Evolutionary conservation across 1,140 invertebrate species (phyloP).

Genomic region (Drosophila serrata): DNA sequence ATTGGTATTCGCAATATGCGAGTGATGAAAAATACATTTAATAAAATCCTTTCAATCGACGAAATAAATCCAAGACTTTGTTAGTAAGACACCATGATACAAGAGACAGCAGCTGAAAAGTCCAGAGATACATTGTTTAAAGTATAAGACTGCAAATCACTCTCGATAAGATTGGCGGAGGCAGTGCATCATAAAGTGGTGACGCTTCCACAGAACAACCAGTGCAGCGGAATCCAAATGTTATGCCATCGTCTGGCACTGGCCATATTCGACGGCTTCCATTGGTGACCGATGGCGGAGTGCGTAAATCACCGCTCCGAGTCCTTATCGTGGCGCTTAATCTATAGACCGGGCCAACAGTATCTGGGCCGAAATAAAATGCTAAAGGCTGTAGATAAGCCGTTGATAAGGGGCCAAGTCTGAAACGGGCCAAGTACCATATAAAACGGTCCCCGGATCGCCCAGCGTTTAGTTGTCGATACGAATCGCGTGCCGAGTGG

Average conservation of each 20-base stretch:
- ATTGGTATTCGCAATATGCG: too few species aligned
- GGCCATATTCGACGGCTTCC: slow-evolving; percentile 8
- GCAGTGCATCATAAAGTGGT: slow-evolving; percentile 24
- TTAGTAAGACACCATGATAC: neutral
- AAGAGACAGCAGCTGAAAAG: neutral
- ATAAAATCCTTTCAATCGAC: neutral
- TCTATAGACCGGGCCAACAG: slow-evolving; percentile 51
- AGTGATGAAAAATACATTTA: neutral
- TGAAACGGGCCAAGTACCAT: slow-evolving; percentile 28
- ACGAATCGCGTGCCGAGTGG: slow-evolving; percentile 43
- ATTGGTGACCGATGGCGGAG: slow-evolving; percentile 31
- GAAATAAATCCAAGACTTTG: neutral
- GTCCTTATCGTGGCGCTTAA: slow-evolving; percentile 58
- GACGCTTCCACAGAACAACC: slow-evolving; percentile 7
- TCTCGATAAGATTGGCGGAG: slow-evolving; percentile 31
- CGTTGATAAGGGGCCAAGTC: slow-evolving; percentile 36
- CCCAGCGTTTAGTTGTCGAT: slow-evolving; percentile 49
- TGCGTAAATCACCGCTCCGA: slow-evolving; percentile 61
- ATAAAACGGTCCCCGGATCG: slow-evolving; percentile 49
- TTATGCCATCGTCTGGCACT: slow-evolving; percentile 29
- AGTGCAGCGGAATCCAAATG: slow-evolving; percentile 20
- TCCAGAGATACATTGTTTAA: neutral
- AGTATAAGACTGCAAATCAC: slow-evolving; percentile 22
- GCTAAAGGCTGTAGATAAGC: slow-evolving; percentile 66
- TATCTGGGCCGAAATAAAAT: slow-evolving; percentile 76